phyloP scores from a whole-genome alignment of 2,113 vertebrate species.

The Stomatorhinus ivindoensis region DNA sequence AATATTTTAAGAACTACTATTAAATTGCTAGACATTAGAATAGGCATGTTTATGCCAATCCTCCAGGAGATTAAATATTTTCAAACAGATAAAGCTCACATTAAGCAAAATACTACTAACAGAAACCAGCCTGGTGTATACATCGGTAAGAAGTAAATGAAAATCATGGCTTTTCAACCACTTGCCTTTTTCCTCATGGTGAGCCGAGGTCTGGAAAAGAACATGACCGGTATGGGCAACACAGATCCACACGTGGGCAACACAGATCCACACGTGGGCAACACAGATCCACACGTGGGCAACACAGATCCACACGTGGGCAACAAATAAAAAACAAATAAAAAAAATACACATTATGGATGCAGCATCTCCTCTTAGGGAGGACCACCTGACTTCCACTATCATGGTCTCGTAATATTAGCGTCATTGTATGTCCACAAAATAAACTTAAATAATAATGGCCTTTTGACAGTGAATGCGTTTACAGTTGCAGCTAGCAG shows the following conservation, averaged over 20 bases:
- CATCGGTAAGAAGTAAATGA: neutral
- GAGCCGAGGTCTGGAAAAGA: neutral
- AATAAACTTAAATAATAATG: conserved; percentile 15
- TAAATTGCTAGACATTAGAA: neutral
- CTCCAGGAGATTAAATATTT: neutral
- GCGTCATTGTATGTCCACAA: conserved; percentile 15
- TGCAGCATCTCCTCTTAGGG: neutral
- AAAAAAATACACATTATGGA: neutral
- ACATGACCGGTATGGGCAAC: neutral
- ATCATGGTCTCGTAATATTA: neutral
- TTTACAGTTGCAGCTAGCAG: neutral
- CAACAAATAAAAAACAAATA: neutral
- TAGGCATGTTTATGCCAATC: neutral
- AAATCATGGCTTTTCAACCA: neutral
- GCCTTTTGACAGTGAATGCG: neutral
- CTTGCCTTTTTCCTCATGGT: neutral
- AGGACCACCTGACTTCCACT: neutral
- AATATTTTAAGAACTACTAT: neutral
- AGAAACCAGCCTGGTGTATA: neutral
- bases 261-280: neutral
- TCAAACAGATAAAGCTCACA: conserved; percentile 1
- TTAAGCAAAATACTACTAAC: neutral
- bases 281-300: no score
- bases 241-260: neutral
- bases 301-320: neutral